Conservation (phyloP, 2,797 vertebrate species). For the Zenarchopterus dispar region DNA sequence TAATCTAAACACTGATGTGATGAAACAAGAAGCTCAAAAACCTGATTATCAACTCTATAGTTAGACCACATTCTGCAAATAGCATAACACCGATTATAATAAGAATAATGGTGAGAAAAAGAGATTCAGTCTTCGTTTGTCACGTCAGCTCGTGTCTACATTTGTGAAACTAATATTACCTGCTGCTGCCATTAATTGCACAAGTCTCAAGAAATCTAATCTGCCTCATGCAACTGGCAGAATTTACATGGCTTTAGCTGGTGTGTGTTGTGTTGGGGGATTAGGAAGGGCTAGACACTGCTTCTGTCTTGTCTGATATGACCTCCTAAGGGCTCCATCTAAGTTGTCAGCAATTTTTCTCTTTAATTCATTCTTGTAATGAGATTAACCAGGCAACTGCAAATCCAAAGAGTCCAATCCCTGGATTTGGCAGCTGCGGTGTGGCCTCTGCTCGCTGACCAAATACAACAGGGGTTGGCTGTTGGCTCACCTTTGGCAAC, state of each 20-base stretch:
- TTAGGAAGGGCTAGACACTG: constrained; percentile 77
- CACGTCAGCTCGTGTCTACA: constrained; percentile 9
- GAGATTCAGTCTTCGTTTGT: neutral
- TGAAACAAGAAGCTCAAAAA: constrained; percentile 52
- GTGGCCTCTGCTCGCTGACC: constrained; percentile 59
- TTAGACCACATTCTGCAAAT: constrained; percentile 41
- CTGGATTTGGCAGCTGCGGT: constrained; percentile 70
- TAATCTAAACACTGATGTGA: constrained; percentile 49
- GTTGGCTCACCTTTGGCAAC: constrained; percentile 34
- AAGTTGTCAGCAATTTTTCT: constrained; percentile 87
- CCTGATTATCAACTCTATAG: constrained; percentile 46
- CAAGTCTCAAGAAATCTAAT: constrained; percentile 36
- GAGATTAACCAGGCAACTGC: constrained; percentile 80
- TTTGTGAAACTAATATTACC: constrained; percentile 21
- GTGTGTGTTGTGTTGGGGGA: constrained; percentile 59
- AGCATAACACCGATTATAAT: neutral
- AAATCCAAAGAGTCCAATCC: constrained; percentile 80
- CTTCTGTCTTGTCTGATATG: constrained; percentile 83
- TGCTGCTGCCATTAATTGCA: constrained; percentile 5
- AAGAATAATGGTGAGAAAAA: neutral
- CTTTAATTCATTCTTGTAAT: constrained; percentile 86
- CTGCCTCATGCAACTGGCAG: constrained; percentile 40
- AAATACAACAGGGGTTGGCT: constrained; percentile 45
- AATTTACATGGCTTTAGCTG: constrained; percentile 47
- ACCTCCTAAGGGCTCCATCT: constrained; percentile 79